Base-by-base conservation (phyloP, 2,797 vertebrate species). In the Heterohyrax brucei region DNA sequence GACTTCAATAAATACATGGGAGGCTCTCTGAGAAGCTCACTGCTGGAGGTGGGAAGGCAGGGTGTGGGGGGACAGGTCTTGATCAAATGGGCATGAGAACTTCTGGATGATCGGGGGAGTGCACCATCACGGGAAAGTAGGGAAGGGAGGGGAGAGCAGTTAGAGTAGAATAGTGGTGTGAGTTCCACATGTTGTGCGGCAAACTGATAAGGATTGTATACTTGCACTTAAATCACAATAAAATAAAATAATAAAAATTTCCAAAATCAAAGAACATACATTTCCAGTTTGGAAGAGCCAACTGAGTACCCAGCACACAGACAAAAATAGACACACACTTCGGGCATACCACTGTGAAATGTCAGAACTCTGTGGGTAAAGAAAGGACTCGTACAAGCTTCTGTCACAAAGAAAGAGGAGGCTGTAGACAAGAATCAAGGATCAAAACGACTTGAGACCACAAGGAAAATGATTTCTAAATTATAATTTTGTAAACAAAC, bases 381-480 rank as follows among this genome's bases (percentile, higher is more conserved):
- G 26, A 68, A 44, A 39, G 33, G 39, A 61, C 39, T 4, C 30
- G 16, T 75, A 44, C 4, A 70, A 80, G 19, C n/a, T 94, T 85
- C n/a, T 94, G 81, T 83, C 81, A 76, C 0, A 73, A 33, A 84
- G 82, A 79, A 87, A 79, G 7, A 53, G 79, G 3, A 10, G 0
- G 8, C 21, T 21, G 50, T 22, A 92, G 44, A 46, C 62, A 78
- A 84, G 44, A 6, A 72, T 50, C 19, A 92, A 91, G 53, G 92
- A 88, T 78, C 59, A 79, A 18, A 95, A 93, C 5, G 39, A 12
- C 28, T 87, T 92, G 16, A 64, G 28, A 80, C 22, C 53, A 84
- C 18, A 7, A 76, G 28, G 22, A 87, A 96, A 89, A 78, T 76
- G 6, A 89, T 84, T 88, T 80, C 46, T 86, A 91, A 89, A n/a